Percentiles rank a stretch among this genome's conserved stretches.
These are phyloP conservation scores for Spialia ferax DNA, from an alignment of 2,888 invertebrate genomes.

Conservation along the genomic window DNA sequence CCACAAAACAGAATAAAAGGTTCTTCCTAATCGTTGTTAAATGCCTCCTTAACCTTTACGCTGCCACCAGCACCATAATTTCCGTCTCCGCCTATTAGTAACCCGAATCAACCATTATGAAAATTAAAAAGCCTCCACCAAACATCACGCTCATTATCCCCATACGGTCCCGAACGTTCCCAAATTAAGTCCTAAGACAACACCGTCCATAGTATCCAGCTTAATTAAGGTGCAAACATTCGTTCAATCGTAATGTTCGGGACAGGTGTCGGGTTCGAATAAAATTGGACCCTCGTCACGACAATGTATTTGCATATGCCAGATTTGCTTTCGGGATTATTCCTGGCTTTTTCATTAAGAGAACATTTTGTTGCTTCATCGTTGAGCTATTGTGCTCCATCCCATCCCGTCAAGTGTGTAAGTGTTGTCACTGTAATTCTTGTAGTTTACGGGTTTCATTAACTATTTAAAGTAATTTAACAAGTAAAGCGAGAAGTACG, in stretches of 20 bases:
- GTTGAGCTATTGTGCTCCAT: neutral
- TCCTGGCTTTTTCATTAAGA: neutral
- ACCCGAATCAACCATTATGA: neutral
- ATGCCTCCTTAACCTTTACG: no score
- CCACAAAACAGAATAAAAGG: neutral
- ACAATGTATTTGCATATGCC: slow-evolving; percentile 37
- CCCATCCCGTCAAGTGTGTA: neutral
- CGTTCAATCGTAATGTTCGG: neutral
- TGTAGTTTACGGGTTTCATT: no score
- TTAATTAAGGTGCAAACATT: slow-evolving; percentile 41
- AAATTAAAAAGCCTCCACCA: neutral
- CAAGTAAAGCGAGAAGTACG: no score
- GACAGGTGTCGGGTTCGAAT: slow-evolving; percentile 54
- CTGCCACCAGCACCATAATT: neutral
- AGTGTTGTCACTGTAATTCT: no score
- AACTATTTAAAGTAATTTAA: no score
- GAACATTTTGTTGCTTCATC: neutral
- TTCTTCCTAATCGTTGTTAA: no score
- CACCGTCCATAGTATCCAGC: slow-evolving; percentile 29
- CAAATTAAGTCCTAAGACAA: slow-evolving; percentile 56
- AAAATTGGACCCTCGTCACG: slow-evolving; percentile 59
- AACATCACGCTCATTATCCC: slow-evolving; percentile 1
- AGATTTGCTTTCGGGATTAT: neutral
- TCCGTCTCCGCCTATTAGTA: neutral
- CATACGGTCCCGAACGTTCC: slow-evolving; percentile 41